Evolutionary conservation across 2,797 vertebrate species (phyloP).

Genomic region (Anguilla obscura): DNA sequence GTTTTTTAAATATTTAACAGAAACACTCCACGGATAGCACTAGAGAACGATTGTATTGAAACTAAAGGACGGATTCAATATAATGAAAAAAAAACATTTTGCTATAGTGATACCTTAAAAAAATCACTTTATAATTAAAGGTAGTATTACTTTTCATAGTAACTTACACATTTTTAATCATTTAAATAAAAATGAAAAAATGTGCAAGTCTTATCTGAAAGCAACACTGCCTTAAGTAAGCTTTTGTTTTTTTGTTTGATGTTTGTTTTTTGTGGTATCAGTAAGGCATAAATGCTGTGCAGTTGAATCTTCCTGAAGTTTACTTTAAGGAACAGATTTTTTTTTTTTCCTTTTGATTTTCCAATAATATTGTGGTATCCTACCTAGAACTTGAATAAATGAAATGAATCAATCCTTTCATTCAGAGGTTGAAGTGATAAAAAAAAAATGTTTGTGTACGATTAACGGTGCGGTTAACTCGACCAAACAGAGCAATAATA

Average conservation of each 20-base stretch:
- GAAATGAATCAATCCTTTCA: constrained; percentile 47
- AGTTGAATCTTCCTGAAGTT: constrained; percentile 49
- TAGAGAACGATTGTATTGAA: constrained; percentile 59
- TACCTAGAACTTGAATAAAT: constrained; percentile 58
- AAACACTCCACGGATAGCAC: constrained; percentile 56
- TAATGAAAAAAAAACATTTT: constrained; percentile 51
- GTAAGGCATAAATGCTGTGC: constrained; percentile 53
- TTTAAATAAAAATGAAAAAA: constrained; percentile 28
- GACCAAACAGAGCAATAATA: constrained; percentile 80
- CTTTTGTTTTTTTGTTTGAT: constrained; percentile 56
- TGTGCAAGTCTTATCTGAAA: constrained; percentile 47
- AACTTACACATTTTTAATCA: constrained; percentile 54
- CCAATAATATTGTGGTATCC: constrained; percentile 41
- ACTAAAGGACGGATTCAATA: constrained; percentile 44
- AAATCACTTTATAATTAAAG: not conserved
- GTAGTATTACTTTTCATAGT: constrained; percentile 40
- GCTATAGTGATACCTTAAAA: constrained; percentile 60
- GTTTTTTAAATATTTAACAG: constrained; percentile 46
- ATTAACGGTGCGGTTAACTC: constrained; percentile 32
- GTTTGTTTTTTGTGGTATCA: constrained; percentile 61
- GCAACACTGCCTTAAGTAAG: constrained; percentile 73
- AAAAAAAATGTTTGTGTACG: constrained; percentile 32
- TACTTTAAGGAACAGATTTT: constrained; percentile 34
- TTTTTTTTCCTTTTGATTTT: constrained; percentile 32
- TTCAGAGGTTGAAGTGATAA: constrained; percentile 34